phyloP scores from a whole-genome alignment of 2,888 invertebrate species.

The Branchellion lobata region DNA sequence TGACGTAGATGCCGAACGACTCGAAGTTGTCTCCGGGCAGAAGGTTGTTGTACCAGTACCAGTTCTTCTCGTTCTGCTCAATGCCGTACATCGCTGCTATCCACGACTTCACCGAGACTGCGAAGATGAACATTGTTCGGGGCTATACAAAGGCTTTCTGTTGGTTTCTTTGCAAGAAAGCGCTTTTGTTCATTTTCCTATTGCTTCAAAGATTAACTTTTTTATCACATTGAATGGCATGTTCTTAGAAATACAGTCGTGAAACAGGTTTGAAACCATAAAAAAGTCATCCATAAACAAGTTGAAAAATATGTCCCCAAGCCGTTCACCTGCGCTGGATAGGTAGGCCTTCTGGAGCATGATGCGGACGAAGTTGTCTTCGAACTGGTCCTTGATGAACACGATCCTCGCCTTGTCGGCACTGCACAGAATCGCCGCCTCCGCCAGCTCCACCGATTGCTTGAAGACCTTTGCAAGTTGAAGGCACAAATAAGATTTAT shows the following conservation, averaged over 20 bases:
- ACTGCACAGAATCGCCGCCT: conserved; percentile 18
- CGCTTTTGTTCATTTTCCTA: too few species aligned
- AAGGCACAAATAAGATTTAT: too few species aligned
- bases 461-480: not conserved
- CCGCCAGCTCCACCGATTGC: not conserved
- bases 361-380: conserved; percentile 24
- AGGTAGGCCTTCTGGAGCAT: not conserved
- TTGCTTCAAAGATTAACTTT: too few species aligned
- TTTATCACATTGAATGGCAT: too few species aligned
- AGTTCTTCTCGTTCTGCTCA: not conserved
- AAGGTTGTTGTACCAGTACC: conserved; percentile 36
- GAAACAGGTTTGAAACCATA: too few species aligned
- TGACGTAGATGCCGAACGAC: conserved; percentile 20
- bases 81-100: conserved; percentile 3
- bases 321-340: too few species aligned
- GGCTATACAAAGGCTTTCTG: too few species aligned
- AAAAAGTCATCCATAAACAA: too few species aligned
- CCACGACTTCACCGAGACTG: conserved; percentile 2
- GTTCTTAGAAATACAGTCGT: too few species aligned
- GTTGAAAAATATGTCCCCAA: too few species aligned
- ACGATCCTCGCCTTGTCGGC: conserved; percentile 5
- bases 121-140: too few species aligned
- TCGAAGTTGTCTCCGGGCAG: conserved; percentile 24
- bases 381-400: conserved; percentile 18
- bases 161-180: too few species aligned